Evolutionary conservation across 2,888 invertebrate genomes (phyloP).

Genomic region (Timema podura): DNA sequence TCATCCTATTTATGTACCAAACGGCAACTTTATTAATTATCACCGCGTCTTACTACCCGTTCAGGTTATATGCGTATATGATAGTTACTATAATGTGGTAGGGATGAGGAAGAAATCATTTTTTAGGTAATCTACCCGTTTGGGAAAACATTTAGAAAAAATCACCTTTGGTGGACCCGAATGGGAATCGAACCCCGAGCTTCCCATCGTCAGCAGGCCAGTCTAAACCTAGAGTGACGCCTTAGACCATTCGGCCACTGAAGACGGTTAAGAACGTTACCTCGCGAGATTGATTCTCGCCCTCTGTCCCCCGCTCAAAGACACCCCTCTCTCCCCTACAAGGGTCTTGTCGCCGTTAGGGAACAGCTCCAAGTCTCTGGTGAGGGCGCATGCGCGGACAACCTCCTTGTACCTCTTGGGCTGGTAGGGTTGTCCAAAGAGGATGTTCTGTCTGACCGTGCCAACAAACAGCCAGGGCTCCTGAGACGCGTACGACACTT

Average conservation of each 20-base stretch:
- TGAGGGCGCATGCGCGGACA: conserved; percentile 60
- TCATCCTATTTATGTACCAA: neutral
- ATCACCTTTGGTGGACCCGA: too few species aligned
- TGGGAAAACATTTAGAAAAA: too few species aligned
- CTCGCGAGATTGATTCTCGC: conserved; percentile 75
- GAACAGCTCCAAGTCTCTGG: conserved; percentile 67
- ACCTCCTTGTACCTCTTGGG: conserved; percentile 50
- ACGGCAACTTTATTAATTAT: neutral
- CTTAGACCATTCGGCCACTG: too few species aligned
- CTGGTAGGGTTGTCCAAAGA: conserved; percentile 70
- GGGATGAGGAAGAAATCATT: too few species aligned
- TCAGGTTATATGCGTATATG: too few species aligned
- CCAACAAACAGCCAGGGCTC: conserved; percentile 81
- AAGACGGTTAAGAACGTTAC: conserved; percentile 37
- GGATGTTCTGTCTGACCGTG: conserved; percentile 76
- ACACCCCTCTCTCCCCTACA: conserved; percentile 77
- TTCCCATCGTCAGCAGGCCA: too few species aligned
- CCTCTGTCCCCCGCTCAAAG: conserved; percentile 78
- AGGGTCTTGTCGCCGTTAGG: conserved; percentile 72
- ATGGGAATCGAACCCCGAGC: too few species aligned
- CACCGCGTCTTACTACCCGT: too few species aligned
- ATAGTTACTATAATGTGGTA: neutral
- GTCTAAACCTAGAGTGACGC: too few species aligned
- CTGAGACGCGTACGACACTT: conserved; percentile 71
- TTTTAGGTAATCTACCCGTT: too few species aligned